A percentile compares a stretch with the other conserved stretches of the same genome.
Conservation (phyloP, 2,888 invertebrate genomes). For the Flexamia atlantica region DNA sequence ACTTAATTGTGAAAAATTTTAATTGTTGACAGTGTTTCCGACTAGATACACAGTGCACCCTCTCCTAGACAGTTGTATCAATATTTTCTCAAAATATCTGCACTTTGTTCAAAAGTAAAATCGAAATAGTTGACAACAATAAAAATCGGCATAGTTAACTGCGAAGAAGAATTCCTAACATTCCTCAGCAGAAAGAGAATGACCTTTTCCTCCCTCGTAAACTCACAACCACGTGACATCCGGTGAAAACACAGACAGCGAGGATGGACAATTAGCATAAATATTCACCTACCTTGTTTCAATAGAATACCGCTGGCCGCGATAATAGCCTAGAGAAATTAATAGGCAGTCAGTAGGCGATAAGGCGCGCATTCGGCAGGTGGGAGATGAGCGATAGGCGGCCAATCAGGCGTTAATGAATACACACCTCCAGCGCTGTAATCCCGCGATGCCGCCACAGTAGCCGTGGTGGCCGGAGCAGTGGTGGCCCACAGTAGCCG, state of each 20-base stretch:
- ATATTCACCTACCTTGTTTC: constrained; percentile 9
- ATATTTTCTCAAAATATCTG: too few relatives aligned
- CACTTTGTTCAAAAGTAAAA: too few relatives aligned
- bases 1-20: too few relatives aligned
- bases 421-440: neutral
- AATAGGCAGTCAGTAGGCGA: neutral
- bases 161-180: neutral
- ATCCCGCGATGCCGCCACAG: neutral
- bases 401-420: constrained; percentile 5
- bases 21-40: too few relatives aligned
- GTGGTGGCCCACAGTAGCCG: too few relatives aligned
- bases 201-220: neutral
- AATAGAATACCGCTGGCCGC: constrained; percentile 8
- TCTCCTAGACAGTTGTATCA: too few relatives aligned
- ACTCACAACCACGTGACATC: neutral
- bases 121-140: too few relatives aligned
- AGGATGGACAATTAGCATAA: constrained; percentile 19
- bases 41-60: too few relatives aligned
- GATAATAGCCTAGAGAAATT: neutral
- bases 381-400: neutral
- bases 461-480: too few relatives aligned
- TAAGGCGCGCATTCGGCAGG: neutral
- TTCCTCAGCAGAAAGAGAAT: neutral
- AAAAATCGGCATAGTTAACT: neutral
- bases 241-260: constrained; percentile 3